Conservation (phyloP, 2,888 invertebrate genomes). For the Lasioglossum lativentre region DNA sequence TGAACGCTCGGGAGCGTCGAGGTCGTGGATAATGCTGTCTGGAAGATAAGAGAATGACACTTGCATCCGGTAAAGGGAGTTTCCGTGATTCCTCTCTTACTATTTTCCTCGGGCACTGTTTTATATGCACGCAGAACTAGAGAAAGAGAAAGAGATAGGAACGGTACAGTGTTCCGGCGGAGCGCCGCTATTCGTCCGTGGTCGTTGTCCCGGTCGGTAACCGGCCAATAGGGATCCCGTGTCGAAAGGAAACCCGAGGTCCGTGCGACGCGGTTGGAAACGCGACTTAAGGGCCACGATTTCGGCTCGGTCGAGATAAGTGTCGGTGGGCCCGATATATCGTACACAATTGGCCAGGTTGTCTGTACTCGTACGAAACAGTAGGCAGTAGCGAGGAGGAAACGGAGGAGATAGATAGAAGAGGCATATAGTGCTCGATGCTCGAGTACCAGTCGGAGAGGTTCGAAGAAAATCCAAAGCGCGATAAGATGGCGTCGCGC, state of each 20-base stretch:
- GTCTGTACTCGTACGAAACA: constrained; percentile 17
- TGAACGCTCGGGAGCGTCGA: constrained; percentile 59
- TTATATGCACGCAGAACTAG: constrained; percentile 19
- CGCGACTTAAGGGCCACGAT: constrained; percentile 40
- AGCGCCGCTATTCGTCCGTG: constrained; percentile 31
- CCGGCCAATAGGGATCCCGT: constrained; percentile 14
- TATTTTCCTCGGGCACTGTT: constrained; percentile 51
- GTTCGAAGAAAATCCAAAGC: constrained; percentile 65
- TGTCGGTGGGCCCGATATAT: constrained; percentile 27
- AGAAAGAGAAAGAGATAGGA: constrained; percentile 26
- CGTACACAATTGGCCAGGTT: constrained; percentile 35
- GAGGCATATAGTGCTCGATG: constrained; percentile 53
- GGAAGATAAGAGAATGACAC: constrained; percentile 68
- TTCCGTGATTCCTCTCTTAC: constrained; percentile 62
- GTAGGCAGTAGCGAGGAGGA: constrained; percentile 20
- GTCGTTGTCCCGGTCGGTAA: not conserved
- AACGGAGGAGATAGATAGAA: constrained; percentile 32
- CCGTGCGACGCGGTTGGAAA: constrained; percentile 33
- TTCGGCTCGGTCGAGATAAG: constrained; percentile 38
- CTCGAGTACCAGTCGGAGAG: constrained; percentile 49
- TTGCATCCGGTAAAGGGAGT: constrained; percentile 70
- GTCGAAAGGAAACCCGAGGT: not conserved
- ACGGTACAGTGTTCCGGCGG: not conserved
- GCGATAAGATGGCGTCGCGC: constrained; percentile 79
- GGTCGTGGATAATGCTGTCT: constrained; percentile 68